phyloP scores from a whole-genome alignment of 2,113 vertebrate species.

The Alligator mississippiensis region DNA sequence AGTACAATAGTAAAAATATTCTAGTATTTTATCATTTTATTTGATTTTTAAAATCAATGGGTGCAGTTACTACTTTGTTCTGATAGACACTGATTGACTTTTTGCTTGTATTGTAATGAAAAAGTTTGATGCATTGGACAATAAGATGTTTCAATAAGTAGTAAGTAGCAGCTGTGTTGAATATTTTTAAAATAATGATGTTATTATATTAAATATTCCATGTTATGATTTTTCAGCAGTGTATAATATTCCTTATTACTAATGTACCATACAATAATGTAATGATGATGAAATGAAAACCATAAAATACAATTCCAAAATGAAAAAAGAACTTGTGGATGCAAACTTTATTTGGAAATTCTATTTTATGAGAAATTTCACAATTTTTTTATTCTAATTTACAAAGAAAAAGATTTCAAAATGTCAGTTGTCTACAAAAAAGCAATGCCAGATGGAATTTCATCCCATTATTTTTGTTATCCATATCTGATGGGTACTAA shows the following conservation, averaged over 20 bases:
- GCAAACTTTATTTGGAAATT: too few relatives aligned
- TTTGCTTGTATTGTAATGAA: slow-evolving; percentile 32
- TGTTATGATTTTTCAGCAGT: background rate
- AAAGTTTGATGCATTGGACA: slow-evolving; percentile 44
- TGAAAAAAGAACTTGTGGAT: too few relatives aligned
- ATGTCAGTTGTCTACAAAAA: too few relatives aligned
- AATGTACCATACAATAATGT: background rate
- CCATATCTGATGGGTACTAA: background rate
- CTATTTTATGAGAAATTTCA: too few relatives aligned
- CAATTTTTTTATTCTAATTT: too few relatives aligned
- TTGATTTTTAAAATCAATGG: background rate
- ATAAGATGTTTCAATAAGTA: slow-evolving; percentile 49
- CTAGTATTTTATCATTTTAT: background rate
- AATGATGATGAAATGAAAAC: background rate
- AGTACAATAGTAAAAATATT: background rate
- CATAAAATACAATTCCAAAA: background rate
- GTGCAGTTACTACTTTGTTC: background rate
- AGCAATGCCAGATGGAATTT: too few relatives aligned
- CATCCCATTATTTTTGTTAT: background rate
- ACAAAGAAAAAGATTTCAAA: too few relatives aligned
- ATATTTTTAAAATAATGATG: background rate
- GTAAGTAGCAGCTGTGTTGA: slow-evolving; percentile 16
- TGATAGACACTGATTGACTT: slow-evolving; percentile 6
- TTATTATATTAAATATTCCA: slow-evolving; percentile 1
- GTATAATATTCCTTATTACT: too few relatives aligned